phyloP scores from a whole-genome alignment of 2,888 invertebrate genomes.

The Autographa pulchrina region DNA sequence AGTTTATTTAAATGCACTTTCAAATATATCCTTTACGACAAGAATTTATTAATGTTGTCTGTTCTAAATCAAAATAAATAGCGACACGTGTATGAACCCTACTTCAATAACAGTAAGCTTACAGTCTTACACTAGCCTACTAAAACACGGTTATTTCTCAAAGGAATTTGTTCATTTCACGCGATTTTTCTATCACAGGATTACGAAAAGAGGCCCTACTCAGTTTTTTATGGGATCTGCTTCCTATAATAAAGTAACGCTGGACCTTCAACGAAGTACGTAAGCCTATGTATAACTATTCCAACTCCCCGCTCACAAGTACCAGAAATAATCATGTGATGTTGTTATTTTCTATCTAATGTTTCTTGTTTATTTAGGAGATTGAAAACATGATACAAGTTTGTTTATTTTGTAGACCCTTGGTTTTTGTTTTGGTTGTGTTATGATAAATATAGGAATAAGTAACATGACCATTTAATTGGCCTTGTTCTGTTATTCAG shows the following conservation, averaged over 20 bases:
- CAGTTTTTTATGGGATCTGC: neutral
- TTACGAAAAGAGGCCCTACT: slow-evolving; percentile 18
- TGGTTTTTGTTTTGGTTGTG: slow-evolving; percentile 1
- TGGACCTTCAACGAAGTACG: neutral
- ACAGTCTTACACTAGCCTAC: slow-evolving; percentile 7
- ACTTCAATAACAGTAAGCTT: slow-evolving; percentile 18
- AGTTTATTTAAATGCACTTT: too few relatives aligned
- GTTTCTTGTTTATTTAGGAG: slow-evolving; percentile 16
- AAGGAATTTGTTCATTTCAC: slow-evolving; percentile 27
- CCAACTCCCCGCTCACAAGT: neutral
- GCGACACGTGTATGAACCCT: slow-evolving; percentile 4
- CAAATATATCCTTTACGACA: neutral
- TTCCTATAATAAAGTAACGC: neutral
- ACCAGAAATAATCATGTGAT: slow-evolving; percentile 14
- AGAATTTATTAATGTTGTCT: slow-evolving; percentile 11
- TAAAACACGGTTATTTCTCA: slow-evolving; percentile 23
- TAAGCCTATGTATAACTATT: neutral
- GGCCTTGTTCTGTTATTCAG: neutral
- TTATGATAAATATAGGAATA: neutral
- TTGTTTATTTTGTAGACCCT: slow-evolving; percentile 14
- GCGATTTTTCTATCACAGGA: slow-evolving; percentile 20
- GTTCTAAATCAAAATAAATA: slow-evolving; percentile 16
- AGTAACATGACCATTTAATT: neutral
- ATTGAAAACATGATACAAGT: slow-evolving; percentile 5
- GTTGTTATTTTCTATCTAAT: slow-evolving; percentile 9